phyloP scores from a whole-genome alignment of 64 coral and sea anemone species.

The Trachythela sp. region DNA sequence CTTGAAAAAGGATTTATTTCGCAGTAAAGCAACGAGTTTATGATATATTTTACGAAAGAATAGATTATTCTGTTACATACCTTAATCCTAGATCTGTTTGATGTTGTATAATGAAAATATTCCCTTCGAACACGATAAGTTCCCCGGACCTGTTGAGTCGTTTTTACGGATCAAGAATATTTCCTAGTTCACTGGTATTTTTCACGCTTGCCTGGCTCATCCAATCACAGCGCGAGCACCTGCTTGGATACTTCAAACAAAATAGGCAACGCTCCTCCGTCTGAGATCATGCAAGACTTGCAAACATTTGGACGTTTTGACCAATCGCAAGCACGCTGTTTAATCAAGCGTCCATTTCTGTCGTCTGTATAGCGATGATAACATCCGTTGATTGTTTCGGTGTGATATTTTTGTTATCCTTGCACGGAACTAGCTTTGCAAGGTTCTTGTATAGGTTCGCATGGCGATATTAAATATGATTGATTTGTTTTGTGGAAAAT shows the following conservation, averaged over 20 bases:
- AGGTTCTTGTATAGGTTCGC: no score
- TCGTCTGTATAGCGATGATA: not conserved
- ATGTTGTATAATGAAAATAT: not conserved
- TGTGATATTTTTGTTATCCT: not conserved
- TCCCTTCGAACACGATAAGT: not conserved
- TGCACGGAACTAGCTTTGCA: no score
- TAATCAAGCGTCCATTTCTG: not conserved
- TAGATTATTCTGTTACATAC: not conserved
- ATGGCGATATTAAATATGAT: no score
- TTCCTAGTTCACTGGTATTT: not conserved
- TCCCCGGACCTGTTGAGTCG: not conserved
- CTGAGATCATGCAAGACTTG: not conserved
- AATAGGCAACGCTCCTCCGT: not conserved
- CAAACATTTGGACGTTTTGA: not conserved
- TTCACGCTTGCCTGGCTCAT: not conserved
- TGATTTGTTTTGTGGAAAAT: no score
- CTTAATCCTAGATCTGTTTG: slow-evolving; percentile 2
- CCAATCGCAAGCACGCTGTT: not conserved
- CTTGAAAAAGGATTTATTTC: not conserved
- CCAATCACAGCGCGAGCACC: not conserved
- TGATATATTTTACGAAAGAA: not conserved
- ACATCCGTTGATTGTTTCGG: not conserved
- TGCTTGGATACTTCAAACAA: slow-evolving; percentile 2
- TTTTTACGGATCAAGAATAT: not conserved
- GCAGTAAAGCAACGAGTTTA: not conserved